Conservation (phyloP, 2,113 vertebrate genomes). For the Silurus asotus region DNA sequence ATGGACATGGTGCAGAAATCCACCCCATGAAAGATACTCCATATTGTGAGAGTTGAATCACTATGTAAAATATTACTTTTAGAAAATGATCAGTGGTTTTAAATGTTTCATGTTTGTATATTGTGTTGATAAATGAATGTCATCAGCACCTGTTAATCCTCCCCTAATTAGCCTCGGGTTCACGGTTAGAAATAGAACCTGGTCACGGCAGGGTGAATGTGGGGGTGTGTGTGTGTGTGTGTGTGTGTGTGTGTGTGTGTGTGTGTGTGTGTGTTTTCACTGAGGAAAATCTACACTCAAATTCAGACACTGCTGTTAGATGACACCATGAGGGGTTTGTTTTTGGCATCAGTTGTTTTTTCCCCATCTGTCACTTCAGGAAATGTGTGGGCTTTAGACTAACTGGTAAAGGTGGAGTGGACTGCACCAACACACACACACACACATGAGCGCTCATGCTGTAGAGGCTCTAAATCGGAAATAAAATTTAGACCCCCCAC, state of each 20-base stretch:
- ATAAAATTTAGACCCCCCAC: slow-evolving; percentile 58
- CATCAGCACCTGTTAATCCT: slow-evolving; percentile 24
- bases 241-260: background rate
- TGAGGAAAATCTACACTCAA: background rate
- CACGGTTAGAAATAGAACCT: slow-evolving; percentile 24
- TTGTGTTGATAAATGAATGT: slow-evolving; percentile 19
- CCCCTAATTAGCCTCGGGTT: slow-evolving; percentile 42
- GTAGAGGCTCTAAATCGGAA: slow-evolving; percentile 38
- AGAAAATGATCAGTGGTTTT: too few relatives aligned
- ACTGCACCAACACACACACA: background rate
- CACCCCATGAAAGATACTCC: background rate
- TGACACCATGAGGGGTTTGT: too few relatives aligned
- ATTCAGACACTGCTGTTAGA: background rate
- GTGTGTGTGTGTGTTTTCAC: background rate
- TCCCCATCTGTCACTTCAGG: background rate
- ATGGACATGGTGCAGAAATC: slow-evolving; percentile 6
- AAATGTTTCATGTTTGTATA: too few relatives aligned
- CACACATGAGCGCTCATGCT: background rate
- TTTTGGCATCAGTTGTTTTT: background rate
- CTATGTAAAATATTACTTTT: too few relatives aligned
- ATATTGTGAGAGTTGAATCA: too few relatives aligned
- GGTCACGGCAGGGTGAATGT: background rate
- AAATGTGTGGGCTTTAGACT: background rate
- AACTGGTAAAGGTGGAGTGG: background rate
- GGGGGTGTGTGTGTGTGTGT: background rate